Conservation (phyloP, 2,113 vertebrate species). For the Hippocampus comes region DNA sequence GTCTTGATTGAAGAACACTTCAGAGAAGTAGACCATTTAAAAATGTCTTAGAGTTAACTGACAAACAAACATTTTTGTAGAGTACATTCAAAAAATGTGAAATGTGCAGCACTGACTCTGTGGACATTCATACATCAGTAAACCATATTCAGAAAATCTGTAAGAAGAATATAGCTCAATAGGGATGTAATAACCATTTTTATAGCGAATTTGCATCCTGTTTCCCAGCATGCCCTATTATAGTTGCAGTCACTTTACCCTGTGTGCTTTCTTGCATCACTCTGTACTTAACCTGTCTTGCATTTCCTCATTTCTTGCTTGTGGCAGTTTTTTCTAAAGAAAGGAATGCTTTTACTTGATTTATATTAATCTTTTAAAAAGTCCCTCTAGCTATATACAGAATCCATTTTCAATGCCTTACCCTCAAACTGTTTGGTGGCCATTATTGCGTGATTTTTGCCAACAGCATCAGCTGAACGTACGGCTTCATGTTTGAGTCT, state of each 20-base stretch:
- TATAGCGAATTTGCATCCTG: background rate
- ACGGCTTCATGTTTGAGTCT: no score
- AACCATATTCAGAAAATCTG: background rate
- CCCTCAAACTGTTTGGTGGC: background rate
- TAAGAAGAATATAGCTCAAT: background rate
- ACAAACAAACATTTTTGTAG: no score
- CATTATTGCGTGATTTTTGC: no score
- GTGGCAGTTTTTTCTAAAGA: background rate
- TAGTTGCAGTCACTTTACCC: background rate
- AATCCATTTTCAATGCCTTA: background rate
- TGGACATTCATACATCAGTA: background rate
- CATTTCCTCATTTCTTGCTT: conserved; percentile 45
- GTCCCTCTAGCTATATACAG: no score
- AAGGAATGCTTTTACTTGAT: background rate
- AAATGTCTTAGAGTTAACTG: background rate
- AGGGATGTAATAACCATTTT: background rate
- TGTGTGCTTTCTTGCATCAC: conserved; percentile 37
- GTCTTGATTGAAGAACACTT: conserved; percentile 2
- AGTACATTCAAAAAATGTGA: no score
- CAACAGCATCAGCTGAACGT: no score
- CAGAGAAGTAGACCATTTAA: background rate
- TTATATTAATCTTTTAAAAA: no score
- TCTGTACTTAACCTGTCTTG: conserved; percentile 11
- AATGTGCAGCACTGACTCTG: no score
- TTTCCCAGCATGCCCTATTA: conserved; percentile 9